Base-by-base conservation (phyloP, 1,140 invertebrate genomes). In the Drosophila grimshawi region DNA sequence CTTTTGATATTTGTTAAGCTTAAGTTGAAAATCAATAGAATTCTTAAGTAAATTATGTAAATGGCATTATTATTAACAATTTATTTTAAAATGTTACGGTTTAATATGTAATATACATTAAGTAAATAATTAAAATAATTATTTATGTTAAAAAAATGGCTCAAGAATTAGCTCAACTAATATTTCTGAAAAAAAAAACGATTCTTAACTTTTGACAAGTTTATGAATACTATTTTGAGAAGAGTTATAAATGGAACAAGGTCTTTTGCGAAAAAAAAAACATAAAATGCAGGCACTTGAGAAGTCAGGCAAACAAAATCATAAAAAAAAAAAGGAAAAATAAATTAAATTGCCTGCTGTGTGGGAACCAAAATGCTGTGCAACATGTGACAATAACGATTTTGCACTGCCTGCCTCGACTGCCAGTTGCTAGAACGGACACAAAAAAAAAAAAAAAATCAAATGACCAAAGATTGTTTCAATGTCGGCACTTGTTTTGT, bases 401-500 rank as follows among this genome's bases (percentile, higher is more conserved):
- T 86, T 83, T 65, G 81, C 81, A 60, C 81, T 83, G 61, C 30
- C 80, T 64, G 75, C 30, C 46, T 8, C n/a, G 0, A 29, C n/a
- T 32, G 51, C 46, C 35, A 19, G 19, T 19, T 19, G 19, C 19
- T 19, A 68, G 27, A 61, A 55, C 53, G 43, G 63, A 52, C 49
- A 29, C 29, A 7, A 48, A 45, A 51, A 61, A 55, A 49, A 35
- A 32, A 6, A 41, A 46, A 57, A 68, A 63, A 76, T 64, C 52
- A 41, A 32, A 80, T 61, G 61, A 39, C 53, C 35, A 57, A 62
- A 37, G 57, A 89, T 68, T 83, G 85, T 88, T 72, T 27, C 80
- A 85, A 81, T 81, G 86, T 78, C 71, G 66, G 57, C 85, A 89
- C 85, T 89, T 89, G 85, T 89, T 80, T 61, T 45, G 69, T 46